Base-by-base conservation (phyloP, 1,140 invertebrate species). In the Platorchestia sp. region DNA sequence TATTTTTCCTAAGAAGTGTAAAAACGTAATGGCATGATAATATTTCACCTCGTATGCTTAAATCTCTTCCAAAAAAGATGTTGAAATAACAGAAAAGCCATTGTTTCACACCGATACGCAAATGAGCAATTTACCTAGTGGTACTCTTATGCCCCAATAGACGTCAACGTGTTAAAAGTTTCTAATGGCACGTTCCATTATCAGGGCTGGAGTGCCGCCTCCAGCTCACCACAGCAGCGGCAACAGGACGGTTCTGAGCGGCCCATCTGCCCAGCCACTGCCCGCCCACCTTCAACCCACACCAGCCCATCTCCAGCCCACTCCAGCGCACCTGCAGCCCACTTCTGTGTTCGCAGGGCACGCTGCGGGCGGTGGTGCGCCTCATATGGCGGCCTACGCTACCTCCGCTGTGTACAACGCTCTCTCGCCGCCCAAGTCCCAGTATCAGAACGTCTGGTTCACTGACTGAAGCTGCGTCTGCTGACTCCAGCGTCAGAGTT, bases 301-400 rank as follows among this genome's bases (percentile, higher is more conserved):
- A 36, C 98, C 98, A 95, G 98, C 98, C 16, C 98, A 99, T 97
- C 98, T 99, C 97, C 98, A 98, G 97, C 97, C 97, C n/a, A 97
- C 97, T 75, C 98, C 98, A 95, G 98, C 98, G 19, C 98, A 99
- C 97, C 98, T 99, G 97, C 98, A 98, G 97, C 97, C 97, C n/a
- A 97, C 97, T 75, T 97, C 97, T 95, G 97, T 97, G 42, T 98
- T 98, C 96, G 98, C 98, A 96, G 97, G 98, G 45, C 98, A 98
- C 96, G 98, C 98, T 97, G 98, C 98, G 47, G 96, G 96, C 45
- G 95, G 97, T 96, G 45, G 3, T 45, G 91, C 91, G 16, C 41
- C 45, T 10, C 91, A 93, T 40, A 93, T 93, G 43, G 91, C 91
- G 41, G 96, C 97, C 36, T 97, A 97, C n/a, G 98, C 98, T 90